These are phyloP conservation scores for Tetraneura akinire DNA, from an alignment of 1,140 invertebrate species.

Conservation along the genomic window DNA sequence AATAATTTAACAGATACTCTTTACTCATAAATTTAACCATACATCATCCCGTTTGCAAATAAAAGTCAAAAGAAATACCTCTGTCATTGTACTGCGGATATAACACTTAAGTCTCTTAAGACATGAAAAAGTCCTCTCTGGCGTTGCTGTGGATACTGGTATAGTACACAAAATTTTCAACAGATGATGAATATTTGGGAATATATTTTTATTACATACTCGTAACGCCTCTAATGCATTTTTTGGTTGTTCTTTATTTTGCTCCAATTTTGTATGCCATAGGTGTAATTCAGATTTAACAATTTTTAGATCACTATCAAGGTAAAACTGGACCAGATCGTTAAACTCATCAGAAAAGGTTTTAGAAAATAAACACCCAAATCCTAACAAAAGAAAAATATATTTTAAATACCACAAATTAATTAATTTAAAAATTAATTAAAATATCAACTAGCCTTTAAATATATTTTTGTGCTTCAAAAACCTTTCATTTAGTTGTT, in stretches of 20 bases:
- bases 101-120: neutral
- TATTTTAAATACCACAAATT: neutral
- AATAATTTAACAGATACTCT: too few species aligned
- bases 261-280: neutral
- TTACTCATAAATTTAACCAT: neutral
- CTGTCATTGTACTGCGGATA: neutral
- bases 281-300: neutral
- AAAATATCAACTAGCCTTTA: neutral
- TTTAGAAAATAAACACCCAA: neutral
- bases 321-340: neutral
- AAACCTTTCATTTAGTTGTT: neutral
- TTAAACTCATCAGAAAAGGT: neutral
- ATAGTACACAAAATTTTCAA: neutral
- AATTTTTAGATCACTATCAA: neutral
- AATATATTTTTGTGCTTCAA: neutral
- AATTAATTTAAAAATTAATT: constrained; percentile 12
- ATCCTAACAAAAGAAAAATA: neutral
- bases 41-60: neutral
- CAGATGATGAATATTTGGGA: neutral
- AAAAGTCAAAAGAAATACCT: neutral
- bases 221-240: neutral
- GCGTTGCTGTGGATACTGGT: neutral
- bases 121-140: constrained; percentile 3
- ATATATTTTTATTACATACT: neutral
- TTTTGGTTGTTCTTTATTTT: neutral